Evolutionary conservation across 2,797 vertebrate species (phyloP), one percentile per base, ranked within the genome.

Genomic region (Clamator glandarius): DNA sequence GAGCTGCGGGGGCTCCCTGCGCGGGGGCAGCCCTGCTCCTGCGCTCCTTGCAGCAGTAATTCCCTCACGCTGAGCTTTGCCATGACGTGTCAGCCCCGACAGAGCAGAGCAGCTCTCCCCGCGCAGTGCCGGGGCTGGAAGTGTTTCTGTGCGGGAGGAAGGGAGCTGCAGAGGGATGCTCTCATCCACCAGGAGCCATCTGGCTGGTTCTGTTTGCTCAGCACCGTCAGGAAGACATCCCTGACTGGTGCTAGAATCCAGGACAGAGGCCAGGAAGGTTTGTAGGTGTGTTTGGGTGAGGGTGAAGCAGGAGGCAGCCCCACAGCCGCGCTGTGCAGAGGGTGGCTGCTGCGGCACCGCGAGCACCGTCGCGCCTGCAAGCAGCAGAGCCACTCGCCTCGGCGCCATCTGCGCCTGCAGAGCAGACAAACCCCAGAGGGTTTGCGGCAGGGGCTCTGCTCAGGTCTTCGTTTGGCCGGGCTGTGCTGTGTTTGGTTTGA

Each of bases 161-260:
- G 54, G 39, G 50, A 6, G 25, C 50, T 81, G 66, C 54, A 12
- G 78, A 17, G 52, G 58, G 66, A 33, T 68, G 41, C 68, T 31
- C 15, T 35, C 16, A 28, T n/a, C 76, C 68, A 3, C 1, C 10
- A 25, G 76, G n/a, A 84, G 48, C 78, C 26, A 0, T 61, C 33
- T 26, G 66, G 5, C 75, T 52, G 1, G 0, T 52, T 51, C 4
- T 17, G 31, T 75, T 35, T 59, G 33, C 25, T 2, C 63, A 42
- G 76, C 83, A 24, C n/a, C n/a, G n/a, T n/a, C n/a, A n/a, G n/a
- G n/a, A n/a, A n/a, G n/a, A 33, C 7, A 12, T 25, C 89, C 64
- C 0, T 0, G 29, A 1, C 20, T 5, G 55, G 36, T 36, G 1
- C 28, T 39, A 11, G 19, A 50, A 9, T 2, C 0, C 18, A 28